Conservation (phyloP, 2,888 invertebrate species). For the Orchesella flavescens region DNA sequence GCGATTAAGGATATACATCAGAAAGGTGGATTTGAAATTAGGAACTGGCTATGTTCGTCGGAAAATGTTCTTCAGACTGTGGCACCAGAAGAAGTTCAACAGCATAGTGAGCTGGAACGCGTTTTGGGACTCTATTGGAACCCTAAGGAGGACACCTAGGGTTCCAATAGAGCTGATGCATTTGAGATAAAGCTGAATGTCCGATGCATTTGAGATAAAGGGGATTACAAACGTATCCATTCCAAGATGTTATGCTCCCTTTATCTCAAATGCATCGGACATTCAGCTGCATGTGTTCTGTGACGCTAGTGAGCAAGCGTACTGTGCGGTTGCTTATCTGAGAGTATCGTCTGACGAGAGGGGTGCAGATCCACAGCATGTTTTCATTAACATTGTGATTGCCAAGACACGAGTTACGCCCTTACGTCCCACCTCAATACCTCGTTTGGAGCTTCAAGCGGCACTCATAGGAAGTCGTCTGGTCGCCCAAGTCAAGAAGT, state of each 20-base stretch:
- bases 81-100: neutral
- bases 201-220: neutral
- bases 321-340: slow-evolving; percentile 20
- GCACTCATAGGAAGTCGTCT: slow-evolving; percentile 17
- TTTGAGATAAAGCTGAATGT: neutral
- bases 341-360: neutral
- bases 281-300: slow-evolving; percentile 15
- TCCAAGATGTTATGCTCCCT: neutral
- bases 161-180: neutral
- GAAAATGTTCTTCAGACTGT: neutral
- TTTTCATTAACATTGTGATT: neutral
- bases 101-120: neutral
- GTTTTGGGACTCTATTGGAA: slow-evolving; percentile 25
- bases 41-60: slow-evolving; percentile 31
- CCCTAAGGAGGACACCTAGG: slow-evolving; percentile 4
- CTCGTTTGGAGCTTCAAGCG: slow-evolving; percentile 27
- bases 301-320: slow-evolving; percentile 36
- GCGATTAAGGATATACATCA: neutral
- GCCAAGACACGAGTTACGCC: slow-evolving; percentile 27
- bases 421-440: slow-evolving; percentile 7
- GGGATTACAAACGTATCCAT: neutral
- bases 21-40: slow-evolving; percentile 38
- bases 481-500: neutral
- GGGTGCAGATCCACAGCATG: neutral
- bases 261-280: neutral